These are phyloP conservation scores for Chaitophorus viminalis DNA, from an alignment of 2,888 invertebrate species.

Conservation along the genomic window DNA sequence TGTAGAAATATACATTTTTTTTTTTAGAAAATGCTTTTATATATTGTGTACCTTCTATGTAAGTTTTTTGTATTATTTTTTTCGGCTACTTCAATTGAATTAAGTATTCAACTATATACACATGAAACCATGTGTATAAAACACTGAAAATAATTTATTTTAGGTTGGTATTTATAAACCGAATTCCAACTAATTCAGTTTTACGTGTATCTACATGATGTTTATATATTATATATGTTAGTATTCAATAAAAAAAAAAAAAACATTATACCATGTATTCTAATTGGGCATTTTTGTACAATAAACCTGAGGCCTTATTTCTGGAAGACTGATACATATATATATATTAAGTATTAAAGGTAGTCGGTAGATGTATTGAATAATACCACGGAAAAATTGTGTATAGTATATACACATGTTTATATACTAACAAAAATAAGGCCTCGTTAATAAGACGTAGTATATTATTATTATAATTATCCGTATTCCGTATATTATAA, in stretches of 20 bases:
- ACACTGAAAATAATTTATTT: neutral
- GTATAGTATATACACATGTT: neutral
- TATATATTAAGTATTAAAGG: neutral
- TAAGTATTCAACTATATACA: neutral
- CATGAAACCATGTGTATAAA: neutral
- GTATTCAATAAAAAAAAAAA: neutral
- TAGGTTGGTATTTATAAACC: neutral
- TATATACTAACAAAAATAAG: neutral
- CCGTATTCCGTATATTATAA: no score
- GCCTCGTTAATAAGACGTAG: neutral
- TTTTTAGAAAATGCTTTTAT: neutral
- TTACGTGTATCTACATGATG: slow-evolving; percentile 16
- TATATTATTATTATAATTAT: no score
- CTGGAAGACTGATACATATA: neutral
- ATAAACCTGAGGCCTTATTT: neutral
- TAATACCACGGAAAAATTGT: neutral
- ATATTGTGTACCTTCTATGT: neutral
- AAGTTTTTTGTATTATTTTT: neutral
- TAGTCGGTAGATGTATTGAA: neutral
- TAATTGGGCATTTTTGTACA: slow-evolving; percentile 23
- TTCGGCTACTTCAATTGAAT: neutral
- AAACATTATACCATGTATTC: slow-evolving; percentile 22
- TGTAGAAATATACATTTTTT: neutral
- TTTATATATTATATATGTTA: neutral
- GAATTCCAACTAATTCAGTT: neutral